Conservation (phyloP, 2,888 invertebrate species). For the Digitonthophagus gazella region DNA sequence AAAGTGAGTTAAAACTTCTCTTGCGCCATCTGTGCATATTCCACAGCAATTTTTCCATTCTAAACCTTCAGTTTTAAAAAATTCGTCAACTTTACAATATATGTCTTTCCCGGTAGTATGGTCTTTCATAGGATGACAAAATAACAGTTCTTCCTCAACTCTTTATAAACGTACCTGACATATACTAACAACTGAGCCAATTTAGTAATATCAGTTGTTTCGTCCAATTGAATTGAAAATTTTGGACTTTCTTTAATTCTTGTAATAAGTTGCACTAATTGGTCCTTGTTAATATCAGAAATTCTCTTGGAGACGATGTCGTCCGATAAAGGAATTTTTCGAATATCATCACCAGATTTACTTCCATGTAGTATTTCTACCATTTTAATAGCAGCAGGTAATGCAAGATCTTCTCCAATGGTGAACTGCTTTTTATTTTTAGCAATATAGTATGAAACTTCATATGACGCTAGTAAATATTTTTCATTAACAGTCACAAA, state of each 20-base stretch:
- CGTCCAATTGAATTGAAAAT: constrained; percentile 26
- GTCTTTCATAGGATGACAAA: constrained; percentile 26
- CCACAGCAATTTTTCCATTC: constrained; percentile 29
- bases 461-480: constrained; percentile 27
- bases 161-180: too few species aligned
- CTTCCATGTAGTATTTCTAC: constrained; percentile 30
- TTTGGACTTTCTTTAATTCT: constrained; percentile 26
- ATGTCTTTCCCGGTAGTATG: constrained; percentile 29
- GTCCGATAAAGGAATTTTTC: constrained; percentile 30
- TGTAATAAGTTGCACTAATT: constrained; percentile 27
- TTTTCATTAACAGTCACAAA: constrained; percentile 19
- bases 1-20: too few species aligned
- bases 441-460: constrained; percentile 28
- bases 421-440: constrained; percentile 27
- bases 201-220: constrained; percentile 12
- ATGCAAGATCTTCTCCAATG: constrained; percentile 31
- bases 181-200: too few species aligned
- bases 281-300: constrained; percentile 28
- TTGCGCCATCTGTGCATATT: too few species aligned
- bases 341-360: constrained; percentile 28
- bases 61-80: constrained; percentile 26
- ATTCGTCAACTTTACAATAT: constrained; percentile 29
- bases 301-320: constrained; percentile 31
- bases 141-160: constrained; percentile 28
- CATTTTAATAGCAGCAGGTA: constrained; percentile 33